Evolutionary conservation across 2,888 invertebrate species (phyloP).

Genomic region (Athripsodes cinereus): DNA sequence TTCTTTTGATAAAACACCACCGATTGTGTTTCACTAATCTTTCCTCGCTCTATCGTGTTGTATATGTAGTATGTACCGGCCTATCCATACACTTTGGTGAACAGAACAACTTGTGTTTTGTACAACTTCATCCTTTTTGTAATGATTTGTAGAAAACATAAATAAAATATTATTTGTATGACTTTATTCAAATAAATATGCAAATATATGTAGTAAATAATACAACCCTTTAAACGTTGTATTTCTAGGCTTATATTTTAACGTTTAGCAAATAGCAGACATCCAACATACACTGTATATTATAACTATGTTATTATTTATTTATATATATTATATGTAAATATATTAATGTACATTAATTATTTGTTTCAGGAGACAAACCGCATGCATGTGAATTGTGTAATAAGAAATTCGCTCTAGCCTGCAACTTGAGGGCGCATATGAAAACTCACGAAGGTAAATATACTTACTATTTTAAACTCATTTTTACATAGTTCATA

Average conservation of each 20-base stretch:
- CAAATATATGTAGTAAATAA: too few species aligned
- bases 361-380: conserved; percentile 58
- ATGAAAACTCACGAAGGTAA: conserved; percentile 69
- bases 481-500: background rate
- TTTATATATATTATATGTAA: background rate
- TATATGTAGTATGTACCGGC: too few species aligned
- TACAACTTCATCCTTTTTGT: too few species aligned
- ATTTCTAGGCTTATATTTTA: too few species aligned
- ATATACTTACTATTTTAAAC: conserved; percentile 19
- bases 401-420: conserved; percentile 65
- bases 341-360: conserved; percentile 10
- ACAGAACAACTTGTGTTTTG: too few species aligned
- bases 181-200: too few species aligned
- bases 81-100: too few species aligned
- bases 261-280: too few species aligned
- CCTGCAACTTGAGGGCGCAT: conserved; percentile 66
- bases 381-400: conserved; percentile 66
- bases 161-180: too few species aligned
- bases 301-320: background rate
- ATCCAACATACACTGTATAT: too few species aligned
- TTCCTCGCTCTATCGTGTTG: background rate
- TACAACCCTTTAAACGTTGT: too few species aligned
- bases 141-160: too few species aligned
- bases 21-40: conserved; percentile 24
- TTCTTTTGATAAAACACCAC: conserved; percentile 20